Base-by-base conservation (phyloP, 2,888 invertebrate species). In the Napeogenes sylphis region DNA sequence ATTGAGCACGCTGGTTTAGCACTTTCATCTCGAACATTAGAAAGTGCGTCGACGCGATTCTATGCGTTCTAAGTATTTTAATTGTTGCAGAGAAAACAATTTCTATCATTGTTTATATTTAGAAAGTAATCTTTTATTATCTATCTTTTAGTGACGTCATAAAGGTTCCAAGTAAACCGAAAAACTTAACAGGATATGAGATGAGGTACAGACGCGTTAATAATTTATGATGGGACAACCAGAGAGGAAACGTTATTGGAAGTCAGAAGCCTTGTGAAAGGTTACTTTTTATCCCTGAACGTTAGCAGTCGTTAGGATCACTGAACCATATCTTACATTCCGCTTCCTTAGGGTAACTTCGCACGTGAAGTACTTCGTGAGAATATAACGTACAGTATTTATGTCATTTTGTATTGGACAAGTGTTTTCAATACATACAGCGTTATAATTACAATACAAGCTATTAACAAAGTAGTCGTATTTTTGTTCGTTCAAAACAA, bases 261-360 rank as follows among this genome's bases (percentile, higher is more conserved):
- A 21, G 45, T 57, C 56, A 53, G 69, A 68, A 71, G 71, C 69
- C 71, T 70, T 78, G 76, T 74, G 80, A 76, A 80, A 67, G 69
- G 69, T 64, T 51, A 73, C 69, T 81, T 82, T 81, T 83, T 82
- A 76, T 78, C 73, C 72, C 10, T 56, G 21, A 10, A 35, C 55
- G 58, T 55, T 59, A 51, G 45, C 45, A 62, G 77, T 78, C 85
- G 85, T 89, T 87, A 82, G 72, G 79, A 73, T 79, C 88, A 79
- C 82, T 84, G 83, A 85, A 89, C 83, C 90, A 84, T 87, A 84
- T 80, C 86, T 75, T 85, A 80, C 81, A 77, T 74, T 75, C 83
- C 78, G 82, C 80, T 85, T 83, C 79, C 78, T 78, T 74, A 73
- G 79, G 80, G 79, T 68, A 53, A 58, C 65, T 71, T 70, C 70